A percentile compares a stretch with the other conserved stretches of the same genome.
Evolutionary conservation across 2,888 invertebrate species (phyloP).

Genomic region (Polydesmus complanatus): DNA sequence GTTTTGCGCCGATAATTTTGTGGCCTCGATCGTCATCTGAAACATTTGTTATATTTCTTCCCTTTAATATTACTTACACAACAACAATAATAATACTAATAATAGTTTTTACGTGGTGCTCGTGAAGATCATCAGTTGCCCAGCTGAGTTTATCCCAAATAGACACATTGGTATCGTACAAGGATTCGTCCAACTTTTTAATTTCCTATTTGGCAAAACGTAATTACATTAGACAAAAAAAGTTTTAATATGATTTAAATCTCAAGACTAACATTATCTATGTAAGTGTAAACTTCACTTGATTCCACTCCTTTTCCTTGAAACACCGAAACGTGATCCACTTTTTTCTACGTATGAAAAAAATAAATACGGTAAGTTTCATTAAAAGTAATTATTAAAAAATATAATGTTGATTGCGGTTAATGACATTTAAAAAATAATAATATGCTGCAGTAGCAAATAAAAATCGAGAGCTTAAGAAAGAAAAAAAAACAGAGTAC

Average conservation of each 20-base stretch:
- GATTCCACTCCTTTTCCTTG: background rate
- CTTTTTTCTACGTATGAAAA: no score
- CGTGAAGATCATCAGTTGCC: conserved; percentile 2
- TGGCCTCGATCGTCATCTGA: background rate
- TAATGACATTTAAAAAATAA: no score
- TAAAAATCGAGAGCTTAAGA: no score
- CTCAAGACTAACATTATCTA: background rate
- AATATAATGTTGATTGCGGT: no score
- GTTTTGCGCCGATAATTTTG: background rate
- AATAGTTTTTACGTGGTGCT: conserved; percentile 17
- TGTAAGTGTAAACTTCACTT: background rate
- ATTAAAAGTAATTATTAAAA: no score
- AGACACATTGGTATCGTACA: conserved; percentile 11
- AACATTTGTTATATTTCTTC: background rate
- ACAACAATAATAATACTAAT: background rate
- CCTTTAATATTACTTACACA: background rate
- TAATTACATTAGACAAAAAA: no score
- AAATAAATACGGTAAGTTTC: no score
- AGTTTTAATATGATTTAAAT: background rate
- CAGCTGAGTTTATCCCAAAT: conserved; percentile 13
- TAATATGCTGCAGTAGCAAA: no score
- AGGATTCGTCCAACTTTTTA: background rate
- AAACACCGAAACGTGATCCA: background rate
- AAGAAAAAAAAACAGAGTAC: no score
- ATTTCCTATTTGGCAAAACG: conserved; percentile 11